Base-by-base conservation (phyloP, 2,113 vertebrate species). In the Thermophis baileyi region DNA sequence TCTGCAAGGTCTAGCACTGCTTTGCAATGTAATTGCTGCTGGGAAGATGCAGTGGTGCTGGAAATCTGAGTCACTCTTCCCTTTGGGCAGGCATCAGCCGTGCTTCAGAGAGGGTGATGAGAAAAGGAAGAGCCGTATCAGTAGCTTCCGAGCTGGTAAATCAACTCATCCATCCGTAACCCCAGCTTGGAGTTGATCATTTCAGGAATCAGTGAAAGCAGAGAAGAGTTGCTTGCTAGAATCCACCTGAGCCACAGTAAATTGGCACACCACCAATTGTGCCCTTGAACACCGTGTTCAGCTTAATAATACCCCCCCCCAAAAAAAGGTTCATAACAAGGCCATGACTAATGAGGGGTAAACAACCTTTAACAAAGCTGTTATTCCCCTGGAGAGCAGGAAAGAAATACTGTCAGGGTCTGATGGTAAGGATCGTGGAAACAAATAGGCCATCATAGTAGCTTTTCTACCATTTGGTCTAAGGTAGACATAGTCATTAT, bases 11-110 rank as follows among this genome's bases (percentile, higher is more conserved):
- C 74, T 93, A 49, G 69, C 46, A 93, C 74, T 95, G 93, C 81
- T 92, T 92, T 90, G 81, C 95, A 94, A 93, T 94, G 27, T 69
- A 93, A 95, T 93, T 95, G 91, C 91, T 97, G 89, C 94, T 96
- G 89, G 94, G 92, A 96, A 97, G 87, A 89, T 12, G 51, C 20
- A 0, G 50, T 40, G 91, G 94, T 94, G 90, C 93, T 92, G 93
- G 87, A 87, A 97, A 95, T 85, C 55, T 96, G 96, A 96, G 94
- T 96, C 91, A 96, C n/a, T 18, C 85, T 35, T 60, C 90, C 47
- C 18, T 81, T 95, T 95, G 89, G 57, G 63, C 30, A 25, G 22
- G 93, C 93, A 95, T 89, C 87, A 94, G 11, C 55, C 69, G 93
- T 50, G 85, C 94, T 95, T 95, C 87, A 91, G 91, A 93, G 16